phyloP scores from a whole-genome alignment of 2,113 vertebrate species.

The Malaclemys terrapin region DNA sequence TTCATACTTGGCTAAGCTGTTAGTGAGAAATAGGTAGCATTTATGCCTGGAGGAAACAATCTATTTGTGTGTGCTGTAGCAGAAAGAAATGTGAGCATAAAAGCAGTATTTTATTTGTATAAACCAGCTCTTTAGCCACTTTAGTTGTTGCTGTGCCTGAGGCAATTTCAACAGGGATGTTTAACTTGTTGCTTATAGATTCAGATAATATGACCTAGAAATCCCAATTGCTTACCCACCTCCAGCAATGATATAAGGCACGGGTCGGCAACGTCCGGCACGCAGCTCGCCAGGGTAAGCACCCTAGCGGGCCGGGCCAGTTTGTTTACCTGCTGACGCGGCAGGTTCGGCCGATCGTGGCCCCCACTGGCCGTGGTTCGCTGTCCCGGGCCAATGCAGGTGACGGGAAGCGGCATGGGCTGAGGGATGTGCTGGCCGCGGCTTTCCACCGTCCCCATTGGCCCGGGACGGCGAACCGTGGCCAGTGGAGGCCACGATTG shows the following conservation, averaged over 20 bases:
- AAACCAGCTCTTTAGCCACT: fast-evolving
- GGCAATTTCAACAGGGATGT: neutral
- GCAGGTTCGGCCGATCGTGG: no score
- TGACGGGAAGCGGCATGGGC: no score
- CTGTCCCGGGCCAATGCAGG: no score
- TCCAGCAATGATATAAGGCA: neutral
- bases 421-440: no score
- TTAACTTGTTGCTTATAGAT: neutral
- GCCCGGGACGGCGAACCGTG: no score
- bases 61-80: neutral
- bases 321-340: no score
- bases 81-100: neutral
- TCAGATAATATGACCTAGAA: constrained; percentile 7
- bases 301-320: no score
- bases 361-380: no score
- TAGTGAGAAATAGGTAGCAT: neutral
- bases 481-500: no score
- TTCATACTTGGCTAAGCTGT: neutral
- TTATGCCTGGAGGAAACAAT: neutral
- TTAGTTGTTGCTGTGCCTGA: neutral
- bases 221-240: neutral
- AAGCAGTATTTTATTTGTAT: neutral
- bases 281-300: no score
- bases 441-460: no score
- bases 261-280: no score